Base-by-base conservation (phyloP, 2,113 vertebrate genomes). In the Perccottus glenii region DNA sequence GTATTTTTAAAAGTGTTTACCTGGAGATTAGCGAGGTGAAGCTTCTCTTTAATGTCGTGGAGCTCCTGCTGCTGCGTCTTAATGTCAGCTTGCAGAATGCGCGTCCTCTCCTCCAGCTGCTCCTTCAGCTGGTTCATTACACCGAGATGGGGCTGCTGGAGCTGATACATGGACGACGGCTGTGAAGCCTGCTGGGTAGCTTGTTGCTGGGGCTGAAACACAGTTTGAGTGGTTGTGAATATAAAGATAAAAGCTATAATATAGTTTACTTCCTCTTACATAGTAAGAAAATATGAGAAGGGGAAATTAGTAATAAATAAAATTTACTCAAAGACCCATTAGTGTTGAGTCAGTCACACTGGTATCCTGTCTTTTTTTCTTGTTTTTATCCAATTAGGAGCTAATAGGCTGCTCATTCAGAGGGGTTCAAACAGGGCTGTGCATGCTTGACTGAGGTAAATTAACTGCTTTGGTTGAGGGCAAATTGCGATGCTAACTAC, bases 71-170 rank as follows among this genome's bases (percentile, higher is more conserved):
- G 93, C 77, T 96, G 95, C 0, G 89, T 94, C 85, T 93, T 92
- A 64, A 96, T 94, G 87, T 95, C 93, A 5, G 91, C 88, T 75
- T 95, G 94, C 75, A 97, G 88, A n/a, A 94, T 90, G 40, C 91
- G 93, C 0, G 92, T 96, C 70, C 93, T 90, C 60, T 96, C 92
- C 70, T 95, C 94, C 87, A 97, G 91, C 80, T 97, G 94, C 71
- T 95, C 90, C 61, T 93, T 96, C 63, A 97, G 92, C 77, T 94
- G 94, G 73, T 93, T 93, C 93, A 96, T 94, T 64, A 95, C 93
- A 4, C 93, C 92, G 60, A 94, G 67, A 68, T 94, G 73, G 1
- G 94, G 93, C 92, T 94, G 82, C 55, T 75, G 85, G 67, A 78
- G 65, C 76, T 78, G 73, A 69, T 82, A 87, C 67, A 84, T 61